A percentile compares a stretch with the other conserved stretches of the same genome.
Evolutionary conservation across 2,113 vertebrate species (phyloP).

Genomic region (Corapipo altera): DNA sequence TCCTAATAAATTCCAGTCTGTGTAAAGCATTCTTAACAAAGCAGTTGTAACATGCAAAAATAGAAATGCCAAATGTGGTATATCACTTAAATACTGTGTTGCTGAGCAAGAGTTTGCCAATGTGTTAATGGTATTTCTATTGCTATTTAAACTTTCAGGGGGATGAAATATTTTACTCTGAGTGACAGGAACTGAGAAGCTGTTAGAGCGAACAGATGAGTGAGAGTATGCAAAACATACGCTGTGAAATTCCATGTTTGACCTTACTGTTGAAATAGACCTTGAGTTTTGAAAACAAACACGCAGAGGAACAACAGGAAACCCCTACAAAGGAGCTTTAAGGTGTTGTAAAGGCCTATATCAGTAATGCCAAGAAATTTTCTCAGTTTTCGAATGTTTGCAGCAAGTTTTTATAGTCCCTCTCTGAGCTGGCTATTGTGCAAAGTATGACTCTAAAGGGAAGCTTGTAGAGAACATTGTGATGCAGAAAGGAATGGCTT

Average conservation of each 20-base stretch:
- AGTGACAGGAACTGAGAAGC: neutral
- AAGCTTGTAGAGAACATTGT: neutral
- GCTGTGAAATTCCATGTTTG: neutral
- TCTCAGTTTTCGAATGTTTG: neutral
- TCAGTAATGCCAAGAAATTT: neutral
- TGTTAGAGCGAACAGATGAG: neutral
- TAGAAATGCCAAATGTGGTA: neutral
- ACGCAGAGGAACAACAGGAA: neutral
- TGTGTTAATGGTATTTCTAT: neutral
- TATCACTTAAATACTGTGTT: neutral
- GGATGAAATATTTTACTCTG: neutral
- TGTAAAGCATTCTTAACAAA: neutral
- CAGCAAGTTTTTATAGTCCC: neutral
- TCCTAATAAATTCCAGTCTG: neutral
- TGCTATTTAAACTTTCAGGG: neutral
- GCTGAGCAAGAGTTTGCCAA: neutral
- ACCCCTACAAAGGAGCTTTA: neutral
- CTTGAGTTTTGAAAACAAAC: slow-evolving; percentile 6
- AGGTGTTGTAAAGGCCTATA: neutral
- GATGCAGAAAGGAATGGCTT: neutral
- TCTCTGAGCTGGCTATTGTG: neutral
- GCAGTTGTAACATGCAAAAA: neutral
- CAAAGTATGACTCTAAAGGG: neutral
- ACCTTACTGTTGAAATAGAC: neutral
- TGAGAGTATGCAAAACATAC: neutral